Evolutionary conservation across 2,113 vertebrate species (phyloP).

Genomic region (Cinclus mexicanus): DNA sequence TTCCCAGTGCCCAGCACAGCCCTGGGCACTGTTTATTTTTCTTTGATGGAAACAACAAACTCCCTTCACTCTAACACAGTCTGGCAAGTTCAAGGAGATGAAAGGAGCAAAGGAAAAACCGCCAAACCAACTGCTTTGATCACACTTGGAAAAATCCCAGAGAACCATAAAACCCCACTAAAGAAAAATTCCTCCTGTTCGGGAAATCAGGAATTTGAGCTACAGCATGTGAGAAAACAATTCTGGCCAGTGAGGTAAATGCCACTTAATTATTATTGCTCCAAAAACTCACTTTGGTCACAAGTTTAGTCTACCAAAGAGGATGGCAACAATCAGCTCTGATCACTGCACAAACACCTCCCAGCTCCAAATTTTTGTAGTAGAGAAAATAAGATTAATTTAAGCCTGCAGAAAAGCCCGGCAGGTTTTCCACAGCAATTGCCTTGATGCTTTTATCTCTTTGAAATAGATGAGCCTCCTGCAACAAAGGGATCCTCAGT

Average conservation of each 20-base stretch:
- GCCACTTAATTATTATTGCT: background rate
- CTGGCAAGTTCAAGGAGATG: background rate
- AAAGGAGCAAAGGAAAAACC: background rate
- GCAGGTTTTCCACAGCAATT: constrained; percentile 14
- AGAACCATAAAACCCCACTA: background rate
- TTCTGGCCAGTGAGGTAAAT: background rate
- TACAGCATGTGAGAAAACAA: background rate
- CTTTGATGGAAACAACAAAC: background rate
- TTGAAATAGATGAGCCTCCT: constrained; percentile 1
- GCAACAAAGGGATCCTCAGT: constrained; percentile 35
- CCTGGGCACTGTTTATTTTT: background rate
- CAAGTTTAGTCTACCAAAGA: background rate
- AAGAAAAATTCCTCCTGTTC: background rate
- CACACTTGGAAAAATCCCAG: background rate
- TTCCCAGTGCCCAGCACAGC: background rate
- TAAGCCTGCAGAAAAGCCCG: constrained; percentile 29
- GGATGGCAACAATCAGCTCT: background rate
- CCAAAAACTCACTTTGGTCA: background rate
- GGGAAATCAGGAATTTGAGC: constrained; percentile 19
- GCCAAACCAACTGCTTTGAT: constrained; percentile 5
- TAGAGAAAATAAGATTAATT: constrained; percentile 34
- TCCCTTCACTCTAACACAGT: background rate
- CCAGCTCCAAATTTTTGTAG: background rate
- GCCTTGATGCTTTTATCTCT: constrained; percentile 29
- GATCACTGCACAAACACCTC: background rate